Base-by-base conservation (phyloP, 2,888 invertebrate genomes). In the Arrhopalites spinosus region DNA sequence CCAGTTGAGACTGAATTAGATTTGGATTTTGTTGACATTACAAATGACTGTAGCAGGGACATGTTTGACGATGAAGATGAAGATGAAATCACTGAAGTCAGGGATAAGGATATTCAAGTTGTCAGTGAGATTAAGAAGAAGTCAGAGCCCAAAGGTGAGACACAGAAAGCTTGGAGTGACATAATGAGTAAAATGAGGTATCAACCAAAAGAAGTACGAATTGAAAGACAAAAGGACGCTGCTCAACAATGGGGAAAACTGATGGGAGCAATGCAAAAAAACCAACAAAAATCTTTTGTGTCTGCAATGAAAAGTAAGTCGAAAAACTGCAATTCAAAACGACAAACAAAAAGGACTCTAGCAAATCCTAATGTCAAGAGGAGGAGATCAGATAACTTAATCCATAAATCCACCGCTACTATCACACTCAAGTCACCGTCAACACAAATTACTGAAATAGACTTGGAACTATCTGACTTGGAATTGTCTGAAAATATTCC, bases 211-310 rank as follows among this genome's bases (percentile, higher is more conserved):
- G 59, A 59, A 59, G 23, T 20, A 2, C 17, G 23, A 11, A 23
- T 8, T 11, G 27, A 74, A 59, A 61, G 56, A 20, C 29, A 53
- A 15, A 25, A 56, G 15, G 45, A 68, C 36, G 59, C 70, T n/a
- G 75, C 75, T 25, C 43, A 66, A 13, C 75, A 76, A 15, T 82
- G 82, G 82, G 81, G 79, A 61, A 75, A 70, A 15, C 68, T 82
- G 23, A 78, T 82, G 79, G 50, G 69, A 0, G 56, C 50, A 23
- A 82, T 82, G 82, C 82, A 81, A 72, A 76, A 73, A 43, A 81
- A 80, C 59, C 80, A 81, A 64, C 77, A 79, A 47, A 70, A 59
- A 59, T 1, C 67, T n/a, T n/a, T n/a, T n/a, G n/a, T n/a, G 15
- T n/a, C 20, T 17, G 20, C 3, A 7, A 23, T 25, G 7, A 47